These are phyloP conservation scores for Rhinolophus sinicus DNA, from an alignment of 2,113 vertebrate species.

Conservation along the genomic window DNA sequence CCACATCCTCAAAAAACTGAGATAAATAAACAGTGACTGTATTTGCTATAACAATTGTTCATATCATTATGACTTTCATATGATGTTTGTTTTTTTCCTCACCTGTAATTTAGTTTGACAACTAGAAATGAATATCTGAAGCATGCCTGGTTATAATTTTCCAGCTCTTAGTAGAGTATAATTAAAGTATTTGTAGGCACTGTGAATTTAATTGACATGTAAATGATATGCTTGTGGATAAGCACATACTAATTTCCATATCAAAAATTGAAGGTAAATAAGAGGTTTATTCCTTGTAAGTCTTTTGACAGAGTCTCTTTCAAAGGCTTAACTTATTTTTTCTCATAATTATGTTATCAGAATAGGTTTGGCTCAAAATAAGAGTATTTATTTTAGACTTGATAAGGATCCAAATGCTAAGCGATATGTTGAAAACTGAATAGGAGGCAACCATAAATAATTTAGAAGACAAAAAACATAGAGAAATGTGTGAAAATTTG, in stretches of 20 bases:
- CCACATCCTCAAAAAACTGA: not conserved
- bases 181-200: slow-evolving; percentile 71
- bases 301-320: slow-evolving; percentile 52
- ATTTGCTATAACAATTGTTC: slow-evolving; percentile 24
- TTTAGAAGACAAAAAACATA: not conserved
- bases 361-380: slow-evolving; percentile 29
- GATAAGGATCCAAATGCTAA: slow-evolving; percentile 34
- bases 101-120: slow-evolving; percentile 74
- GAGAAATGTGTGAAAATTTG: not conserved
- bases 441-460: not conserved
- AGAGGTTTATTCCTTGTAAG: not conserved
- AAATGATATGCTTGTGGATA: slow-evolving; percentile 70
- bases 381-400: slow-evolving; percentile 43
- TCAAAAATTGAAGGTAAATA: slow-evolving; percentile 60
- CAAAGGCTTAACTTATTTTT: slow-evolving; percentile 42
- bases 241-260: slow-evolving; percentile 67
- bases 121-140: slow-evolving; percentile 57
- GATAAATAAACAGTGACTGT: slow-evolving; percentile 32
- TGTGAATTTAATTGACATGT: slow-evolving; percentile 66
- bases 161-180: slow-evolving; percentile 52
- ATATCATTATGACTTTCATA: not conserved
- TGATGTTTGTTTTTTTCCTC: slow-evolving; percentile 45
- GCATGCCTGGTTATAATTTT: slow-evolving; percentile 67
- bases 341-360: slow-evolving; percentile 49
- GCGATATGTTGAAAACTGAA: slow-evolving; percentile 18